Evolutionary conservation across 2,888 invertebrate species (phyloP).

Genomic region (Eupithecia vulgata): DNA sequence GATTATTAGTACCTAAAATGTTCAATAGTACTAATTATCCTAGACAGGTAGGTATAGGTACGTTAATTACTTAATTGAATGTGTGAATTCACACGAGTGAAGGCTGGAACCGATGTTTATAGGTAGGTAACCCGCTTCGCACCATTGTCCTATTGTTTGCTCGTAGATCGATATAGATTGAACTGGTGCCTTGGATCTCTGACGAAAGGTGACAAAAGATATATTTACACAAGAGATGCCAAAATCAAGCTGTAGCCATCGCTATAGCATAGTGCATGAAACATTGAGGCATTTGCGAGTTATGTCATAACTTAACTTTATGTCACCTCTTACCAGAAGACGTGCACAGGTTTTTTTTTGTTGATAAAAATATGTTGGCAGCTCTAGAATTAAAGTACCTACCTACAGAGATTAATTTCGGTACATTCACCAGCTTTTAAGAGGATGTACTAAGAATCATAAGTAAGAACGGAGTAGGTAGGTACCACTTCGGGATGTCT

Average conservation of each 20-base stretch:
- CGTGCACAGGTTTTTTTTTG: no score
- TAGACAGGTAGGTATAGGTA: no score
- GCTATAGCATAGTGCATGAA: not conserved
- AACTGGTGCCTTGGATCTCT: not conserved
- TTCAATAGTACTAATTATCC: slow-evolving; percentile 33
- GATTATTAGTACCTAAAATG: slow-evolving; percentile 38
- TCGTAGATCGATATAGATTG: slow-evolving; percentile 33
- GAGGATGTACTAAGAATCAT: no score
- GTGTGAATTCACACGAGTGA: slow-evolving; percentile 49
- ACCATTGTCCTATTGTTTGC: slow-evolving; percentile 56
- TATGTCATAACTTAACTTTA: no score
- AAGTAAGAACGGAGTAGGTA: no score
- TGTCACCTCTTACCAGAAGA: no score
- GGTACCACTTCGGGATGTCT: no score
- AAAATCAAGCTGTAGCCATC: not conserved
- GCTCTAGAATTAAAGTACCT: no score
- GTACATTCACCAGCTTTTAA: no score
- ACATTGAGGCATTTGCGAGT: no score
- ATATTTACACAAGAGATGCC: not conserved
- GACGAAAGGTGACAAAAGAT: slow-evolving; percentile 3
- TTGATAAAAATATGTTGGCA: no score
- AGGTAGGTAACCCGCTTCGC: slow-evolving; percentile 69
- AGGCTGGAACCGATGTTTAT: slow-evolving; percentile 46
- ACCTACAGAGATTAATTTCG: no score
- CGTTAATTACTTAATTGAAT: slow-evolving; percentile 39